phyloP scores from a whole-genome alignment of 2,113 vertebrate species.

The Urocolius indicus region DNA sequence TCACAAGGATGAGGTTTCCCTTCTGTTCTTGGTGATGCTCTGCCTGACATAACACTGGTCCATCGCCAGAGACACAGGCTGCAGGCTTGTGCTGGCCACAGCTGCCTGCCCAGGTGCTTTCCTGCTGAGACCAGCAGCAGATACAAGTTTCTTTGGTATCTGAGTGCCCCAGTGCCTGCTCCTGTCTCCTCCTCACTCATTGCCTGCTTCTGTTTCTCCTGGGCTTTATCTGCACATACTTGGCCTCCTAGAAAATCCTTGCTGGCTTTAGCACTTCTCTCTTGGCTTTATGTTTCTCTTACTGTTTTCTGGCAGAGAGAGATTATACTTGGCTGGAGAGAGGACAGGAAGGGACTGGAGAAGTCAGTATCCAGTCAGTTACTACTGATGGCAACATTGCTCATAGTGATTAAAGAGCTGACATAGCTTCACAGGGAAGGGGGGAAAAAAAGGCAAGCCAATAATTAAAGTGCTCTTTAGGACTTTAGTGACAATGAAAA shows the following conservation, averaged over 20 bases:
- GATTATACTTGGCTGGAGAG: background rate
- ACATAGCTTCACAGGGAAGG: background rate
- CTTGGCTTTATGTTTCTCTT: background rate
- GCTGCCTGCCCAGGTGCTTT: background rate
- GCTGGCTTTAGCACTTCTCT: background rate
- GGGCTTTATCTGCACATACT: background rate
- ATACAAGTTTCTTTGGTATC: background rate
- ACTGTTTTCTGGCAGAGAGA: background rate
- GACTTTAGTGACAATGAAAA: background rate
- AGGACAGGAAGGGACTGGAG: background rate
- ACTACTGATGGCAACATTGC: background rate
- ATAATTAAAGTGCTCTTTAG: background rate
- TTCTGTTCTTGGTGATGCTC: background rate
- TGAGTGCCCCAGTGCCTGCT: background rate
- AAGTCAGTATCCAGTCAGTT: background rate
- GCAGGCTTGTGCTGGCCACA: background rate
- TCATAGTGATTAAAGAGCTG: background rate
- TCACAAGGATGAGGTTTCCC: background rate
- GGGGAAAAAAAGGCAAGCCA: background rate
- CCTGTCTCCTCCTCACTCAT: background rate
- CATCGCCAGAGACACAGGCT: accelerated
- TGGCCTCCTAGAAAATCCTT: background rate
- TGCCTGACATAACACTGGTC: background rate
- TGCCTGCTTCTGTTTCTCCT: background rate
- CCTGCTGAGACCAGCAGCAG: background rate